These are phyloP conservation scores for Nymphalis c-album DNA, from an alignment of 2,888 invertebrate species.

Conservation along the genomic window DNA sequence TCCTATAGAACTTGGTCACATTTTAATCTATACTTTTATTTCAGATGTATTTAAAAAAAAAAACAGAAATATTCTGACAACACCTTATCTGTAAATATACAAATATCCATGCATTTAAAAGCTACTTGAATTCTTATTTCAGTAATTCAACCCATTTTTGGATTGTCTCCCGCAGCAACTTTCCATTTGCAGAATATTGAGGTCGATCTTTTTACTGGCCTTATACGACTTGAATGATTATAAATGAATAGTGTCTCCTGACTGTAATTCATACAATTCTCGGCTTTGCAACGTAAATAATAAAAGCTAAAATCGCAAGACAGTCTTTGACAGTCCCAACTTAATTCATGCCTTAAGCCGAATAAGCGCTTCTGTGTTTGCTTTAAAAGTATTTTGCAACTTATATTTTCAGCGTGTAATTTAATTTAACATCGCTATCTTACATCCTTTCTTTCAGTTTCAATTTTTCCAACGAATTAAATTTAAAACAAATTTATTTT, in stretches of 20 bases:
- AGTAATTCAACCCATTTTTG: conserved; percentile 39
- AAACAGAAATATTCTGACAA: neutral
- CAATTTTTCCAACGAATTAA: no score
- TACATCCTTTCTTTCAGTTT: no score
- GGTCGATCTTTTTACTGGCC: conserved; percentile 44
- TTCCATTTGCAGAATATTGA: conserved; percentile 44
- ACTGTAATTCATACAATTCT: neutral
- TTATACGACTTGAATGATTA: conserved; percentile 33
- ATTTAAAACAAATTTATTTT: no score
- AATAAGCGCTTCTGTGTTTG: neutral
- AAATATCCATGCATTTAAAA: conserved; percentile 26
- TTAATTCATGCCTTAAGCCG: neutral
- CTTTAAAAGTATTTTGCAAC: conserved; percentile 2
- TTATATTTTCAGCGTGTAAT: neutral
- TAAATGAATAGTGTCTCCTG: conserved; percentile 5
- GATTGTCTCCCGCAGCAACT: conserved; percentile 40
- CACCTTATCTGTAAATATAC: neutral
- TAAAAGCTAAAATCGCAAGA: neutral
- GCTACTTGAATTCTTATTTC: conserved; percentile 40
- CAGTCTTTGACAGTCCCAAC: neutral
- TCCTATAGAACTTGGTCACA: neutral
- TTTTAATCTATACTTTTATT: neutral
- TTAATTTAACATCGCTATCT: no score
- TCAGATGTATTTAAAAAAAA: neutral
- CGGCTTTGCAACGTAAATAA: neutral